phyloP scores from a whole-genome alignment of 2,113 vertebrate genomes.

The Paracanthobrama guichenoti region DNA sequence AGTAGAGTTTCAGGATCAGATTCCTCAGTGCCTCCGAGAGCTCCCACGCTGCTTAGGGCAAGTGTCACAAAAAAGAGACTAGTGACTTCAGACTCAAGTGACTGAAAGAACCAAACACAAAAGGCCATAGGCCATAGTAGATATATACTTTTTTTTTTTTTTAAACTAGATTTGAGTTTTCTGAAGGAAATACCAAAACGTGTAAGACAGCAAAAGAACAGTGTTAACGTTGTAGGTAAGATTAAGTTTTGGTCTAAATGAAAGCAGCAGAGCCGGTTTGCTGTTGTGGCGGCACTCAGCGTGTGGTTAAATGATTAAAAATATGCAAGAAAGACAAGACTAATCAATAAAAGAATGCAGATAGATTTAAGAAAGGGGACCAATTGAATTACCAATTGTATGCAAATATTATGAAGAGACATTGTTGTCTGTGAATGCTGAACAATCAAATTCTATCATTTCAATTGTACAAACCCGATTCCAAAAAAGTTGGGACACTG shows the following conservation, averaged over 20 bases:
- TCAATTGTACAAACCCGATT: no score
- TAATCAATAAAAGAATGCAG: neutral
- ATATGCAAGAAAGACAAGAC: neutral
- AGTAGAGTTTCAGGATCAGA: slow-evolving; percentile 76
- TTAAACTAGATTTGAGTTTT: neutral
- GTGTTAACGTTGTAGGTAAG: neutral
- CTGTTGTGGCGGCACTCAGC: neutral
- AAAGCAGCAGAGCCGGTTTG: neutral
- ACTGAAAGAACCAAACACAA: slow-evolving; percentile 30
- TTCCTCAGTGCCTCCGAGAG: slow-evolving; percentile 75
- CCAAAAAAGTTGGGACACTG: no score
- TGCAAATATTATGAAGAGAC: neutral
- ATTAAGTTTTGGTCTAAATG: neutral
- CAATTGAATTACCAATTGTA: neutral
- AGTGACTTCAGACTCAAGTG: no score
- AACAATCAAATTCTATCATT: neutral
- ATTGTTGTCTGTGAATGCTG: neutral
- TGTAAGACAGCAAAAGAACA: neutral
- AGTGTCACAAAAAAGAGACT: neutral
- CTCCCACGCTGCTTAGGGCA: slow-evolving; percentile 65
- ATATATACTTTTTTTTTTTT: no score
- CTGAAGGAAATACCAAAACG: neutral
- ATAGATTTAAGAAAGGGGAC: neutral
- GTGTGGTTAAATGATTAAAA: neutral
- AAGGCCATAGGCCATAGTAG: neutral